A percentile compares a stretch with the other conserved stretches of the same genome.
phyloP scores from a whole-genome alignment of 2,113 vertebrate genomes.

The Toxotes chatareus region DNA sequence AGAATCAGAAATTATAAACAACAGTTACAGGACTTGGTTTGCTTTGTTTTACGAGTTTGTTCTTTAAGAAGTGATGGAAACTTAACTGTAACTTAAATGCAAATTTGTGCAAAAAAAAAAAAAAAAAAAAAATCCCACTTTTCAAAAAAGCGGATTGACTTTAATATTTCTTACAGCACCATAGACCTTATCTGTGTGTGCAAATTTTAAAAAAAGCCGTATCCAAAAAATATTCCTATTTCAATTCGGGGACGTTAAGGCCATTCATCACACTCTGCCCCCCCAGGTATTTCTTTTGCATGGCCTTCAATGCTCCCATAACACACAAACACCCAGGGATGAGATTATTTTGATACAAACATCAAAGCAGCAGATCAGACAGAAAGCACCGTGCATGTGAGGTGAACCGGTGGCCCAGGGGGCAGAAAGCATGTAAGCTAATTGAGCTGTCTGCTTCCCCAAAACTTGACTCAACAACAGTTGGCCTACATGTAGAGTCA shows the following conservation, averaged over 20 bases:
- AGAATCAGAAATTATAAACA: not conserved
- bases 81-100: slow-evolving; percentile 8
- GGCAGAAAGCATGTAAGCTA: slow-evolving; percentile 53
- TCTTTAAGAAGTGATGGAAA: not conserved
- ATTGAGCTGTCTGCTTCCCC: slow-evolving; percentile 55
- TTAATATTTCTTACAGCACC: slow-evolving; percentile 22
- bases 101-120: slow-evolving; percentile 12
- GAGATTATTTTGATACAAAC: slow-evolving; percentile 73
- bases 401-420: slow-evolving; percentile 46
- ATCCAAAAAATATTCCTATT: slow-evolving; percentile 39
- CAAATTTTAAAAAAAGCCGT: not conserved
- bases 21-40: not conserved
- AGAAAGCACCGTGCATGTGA: slow-evolving; percentile 52
- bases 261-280: slow-evolving; percentile 50
- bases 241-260: slow-evolving; percentile 38
- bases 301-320: slow-evolving; percentile 49
- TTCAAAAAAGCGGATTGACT: slow-evolving; percentile 16
- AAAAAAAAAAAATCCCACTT: slow-evolving; percentile 9
- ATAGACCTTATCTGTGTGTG: slow-evolving; percentile 13
- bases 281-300: slow-evolving; percentile 48
- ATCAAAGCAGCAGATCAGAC: slow-evolving; percentile 75
- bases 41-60: not conserved
- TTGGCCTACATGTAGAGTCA: slow-evolving; percentile 15
- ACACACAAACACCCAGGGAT: slow-evolving; percentile 56
- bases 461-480: slow-evolving; percentile 56